Evolutionary conservation across 1,140 invertebrate species (phyloP), one percentile per base, ranked within the genome.

Genomic region (Mycetomoellerius zeteki): DNA sequence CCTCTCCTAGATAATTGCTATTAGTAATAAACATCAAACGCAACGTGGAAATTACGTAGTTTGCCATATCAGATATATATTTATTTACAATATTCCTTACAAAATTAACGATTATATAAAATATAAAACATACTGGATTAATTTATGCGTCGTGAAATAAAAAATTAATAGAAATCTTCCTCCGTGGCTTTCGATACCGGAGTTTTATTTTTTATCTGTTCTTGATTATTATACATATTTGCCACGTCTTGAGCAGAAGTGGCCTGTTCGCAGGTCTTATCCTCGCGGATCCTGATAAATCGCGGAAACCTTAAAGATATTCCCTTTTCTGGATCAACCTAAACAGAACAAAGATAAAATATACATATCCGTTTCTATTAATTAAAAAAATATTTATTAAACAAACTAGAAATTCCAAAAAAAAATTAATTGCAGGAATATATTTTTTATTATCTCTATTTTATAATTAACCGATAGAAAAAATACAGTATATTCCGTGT

Each of bases 251-350:
- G 96, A 33, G 99, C 96, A n/a, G 97, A 97, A 0, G 99, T 99
- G 0, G 99, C 99, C 89, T 99, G 97, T 95, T 99, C 99, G 19
- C 98, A 96, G 33, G 96, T 96, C 96, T 99, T 99, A 94, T 99
- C 99, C 19, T 99, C 98, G 50, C 99, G 96, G 30, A 99, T 97
- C n/a, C 98, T 96, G 52, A 99, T 95, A 93, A 99, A 99, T 77
- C 99, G 96, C 12, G 99, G 99, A 96, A 99, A 99, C 67, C 99
- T 96, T 19, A 99, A 95, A 1, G 99, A 99, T 90, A 99, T 99
- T 21, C 99, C 99, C 93, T 98, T 98, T 91, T 98, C 98, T 30
- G 97, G 96, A 96, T 99, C 98, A 65, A 99, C 96, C 97, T 97
- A 75, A 37, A 87, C 52, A 81, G 37, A 64, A 37, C 3, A 73